These are phyloP conservation scores for Dendropsophus ebraccatus DNA, from an alignment of 2,113 vertebrate genomes.

Conservation along the genomic window DNA sequence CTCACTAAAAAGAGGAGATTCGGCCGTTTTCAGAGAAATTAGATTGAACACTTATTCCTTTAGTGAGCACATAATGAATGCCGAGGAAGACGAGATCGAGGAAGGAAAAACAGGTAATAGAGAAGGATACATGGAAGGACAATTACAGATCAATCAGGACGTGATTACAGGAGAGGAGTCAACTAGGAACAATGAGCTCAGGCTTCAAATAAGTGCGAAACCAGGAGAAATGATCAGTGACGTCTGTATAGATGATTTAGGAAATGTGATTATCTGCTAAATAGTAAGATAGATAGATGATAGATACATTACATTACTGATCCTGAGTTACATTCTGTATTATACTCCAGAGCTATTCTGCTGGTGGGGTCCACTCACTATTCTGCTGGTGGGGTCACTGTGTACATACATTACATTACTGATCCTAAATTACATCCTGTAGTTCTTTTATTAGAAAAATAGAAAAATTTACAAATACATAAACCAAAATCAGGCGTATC, in stretches of 20 bases:
- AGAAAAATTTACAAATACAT: no score
- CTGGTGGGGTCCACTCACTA: no score
- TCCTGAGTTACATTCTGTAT: no score
- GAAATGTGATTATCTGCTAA: background rate
- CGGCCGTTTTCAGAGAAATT: conserved; percentile 1
- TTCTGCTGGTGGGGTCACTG: no score
- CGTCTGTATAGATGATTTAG: background rate
- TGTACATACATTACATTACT: no score
- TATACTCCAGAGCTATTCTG: no score
- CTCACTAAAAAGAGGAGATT: conserved; percentile 4
- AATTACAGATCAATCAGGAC: background rate
- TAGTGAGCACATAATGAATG: conserved; percentile 3
- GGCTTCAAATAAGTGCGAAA: background rate
- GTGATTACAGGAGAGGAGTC: background rate
- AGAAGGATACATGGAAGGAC: background rate
- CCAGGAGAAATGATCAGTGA: no score
- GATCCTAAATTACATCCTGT: no score
- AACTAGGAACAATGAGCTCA: background rate
- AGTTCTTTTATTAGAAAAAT: no score
- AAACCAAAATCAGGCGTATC: no score
- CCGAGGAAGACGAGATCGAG: background rate
- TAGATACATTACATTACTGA: no score
- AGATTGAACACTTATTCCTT: background rate
- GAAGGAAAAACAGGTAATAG: background rate
- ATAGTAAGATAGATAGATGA: background rate